Evolutionary conservation across 1,140 invertebrate species (phyloP).

Genomic region (Globodera ellingtonae): DNA sequence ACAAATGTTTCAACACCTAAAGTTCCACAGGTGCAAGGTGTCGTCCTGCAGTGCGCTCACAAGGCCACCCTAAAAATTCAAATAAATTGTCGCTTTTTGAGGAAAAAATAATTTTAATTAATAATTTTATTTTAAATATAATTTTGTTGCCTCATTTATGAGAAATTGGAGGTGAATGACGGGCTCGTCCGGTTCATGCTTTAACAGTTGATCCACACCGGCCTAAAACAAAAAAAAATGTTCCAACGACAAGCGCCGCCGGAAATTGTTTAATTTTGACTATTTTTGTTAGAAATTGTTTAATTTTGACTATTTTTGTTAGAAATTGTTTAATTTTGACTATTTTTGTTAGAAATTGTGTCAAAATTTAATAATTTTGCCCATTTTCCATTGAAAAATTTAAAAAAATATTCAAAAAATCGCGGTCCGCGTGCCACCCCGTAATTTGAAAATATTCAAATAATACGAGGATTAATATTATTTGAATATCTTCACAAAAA

Average conservation of each 20-base stretch:
- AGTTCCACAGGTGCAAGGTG: constrained; percentile 93
- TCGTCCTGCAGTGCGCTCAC: constrained; percentile 92
- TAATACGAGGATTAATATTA: no score
- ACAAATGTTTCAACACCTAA: constrained; percentile 66
- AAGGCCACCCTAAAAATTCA: constrained; percentile 75
- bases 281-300: no score
- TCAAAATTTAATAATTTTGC: background rate
- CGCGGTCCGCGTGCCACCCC: no score
- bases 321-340: no score
- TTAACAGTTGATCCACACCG: constrained; percentile 88
- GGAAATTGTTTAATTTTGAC: no score
- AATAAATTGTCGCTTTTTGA: background rate
- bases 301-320: no score
- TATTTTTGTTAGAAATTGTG: no score
- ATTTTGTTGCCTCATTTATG: constrained; percentile 77
- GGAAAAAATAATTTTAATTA: constrained; percentile 4
- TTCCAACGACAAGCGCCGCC: background rate
- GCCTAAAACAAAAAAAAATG: constrained; percentile 76
- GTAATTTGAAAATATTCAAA: no score
- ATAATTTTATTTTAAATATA: constrained; percentile 10
- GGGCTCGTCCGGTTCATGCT: constrained; percentile 72
- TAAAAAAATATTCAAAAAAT: background rate
- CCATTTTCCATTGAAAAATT: background rate
- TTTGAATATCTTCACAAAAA: no score
- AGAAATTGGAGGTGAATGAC: constrained; percentile 89